Conservation (phyloP, 2,888 invertebrate species). For the Entomobrya multifasciata region DNA sequence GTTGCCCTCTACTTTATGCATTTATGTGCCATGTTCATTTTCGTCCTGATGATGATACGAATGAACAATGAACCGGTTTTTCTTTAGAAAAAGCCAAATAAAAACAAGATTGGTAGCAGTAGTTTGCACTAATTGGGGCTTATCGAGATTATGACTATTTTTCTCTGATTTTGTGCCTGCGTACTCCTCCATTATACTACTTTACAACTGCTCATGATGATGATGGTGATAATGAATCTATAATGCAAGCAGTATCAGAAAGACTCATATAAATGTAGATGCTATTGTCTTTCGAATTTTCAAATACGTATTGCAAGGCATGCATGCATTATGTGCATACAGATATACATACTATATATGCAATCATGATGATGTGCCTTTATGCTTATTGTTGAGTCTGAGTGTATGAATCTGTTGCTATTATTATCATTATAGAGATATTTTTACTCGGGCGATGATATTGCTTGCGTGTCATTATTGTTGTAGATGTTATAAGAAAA, state of each 20-base stretch:
- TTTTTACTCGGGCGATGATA: no score
- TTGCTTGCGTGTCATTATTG: constrained; percentile 12
- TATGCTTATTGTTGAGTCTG: no score
- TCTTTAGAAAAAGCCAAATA: constrained; percentile 34
- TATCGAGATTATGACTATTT: constrained; percentile 70
- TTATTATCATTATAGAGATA: constrained; percentile 31
- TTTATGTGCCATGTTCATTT: background rate
- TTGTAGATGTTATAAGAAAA: constrained; percentile 29
- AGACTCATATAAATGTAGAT: no score
- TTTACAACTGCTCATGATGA: background rate
- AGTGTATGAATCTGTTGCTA: no score
- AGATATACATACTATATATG: background rate
- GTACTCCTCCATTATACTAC: constrained; percentile 10
- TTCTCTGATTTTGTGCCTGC: constrained; percentile 6
- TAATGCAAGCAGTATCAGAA: constrained; percentile 3
- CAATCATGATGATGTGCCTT: no score
- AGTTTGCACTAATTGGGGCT: constrained; percentile 71
- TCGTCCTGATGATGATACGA: constrained; percentile 15
- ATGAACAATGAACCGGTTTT: constrained; percentile 65
- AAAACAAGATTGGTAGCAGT: constrained; percentile 60
- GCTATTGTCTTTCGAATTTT: no score
- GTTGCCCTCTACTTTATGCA: no score
- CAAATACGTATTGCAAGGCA: no score
- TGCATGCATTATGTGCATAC: background rate
- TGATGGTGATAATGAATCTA: constrained; percentile 53